Conservation (phyloP, 2,113 vertebrate genomes). For the Leucopsar rothschildi region DNA sequence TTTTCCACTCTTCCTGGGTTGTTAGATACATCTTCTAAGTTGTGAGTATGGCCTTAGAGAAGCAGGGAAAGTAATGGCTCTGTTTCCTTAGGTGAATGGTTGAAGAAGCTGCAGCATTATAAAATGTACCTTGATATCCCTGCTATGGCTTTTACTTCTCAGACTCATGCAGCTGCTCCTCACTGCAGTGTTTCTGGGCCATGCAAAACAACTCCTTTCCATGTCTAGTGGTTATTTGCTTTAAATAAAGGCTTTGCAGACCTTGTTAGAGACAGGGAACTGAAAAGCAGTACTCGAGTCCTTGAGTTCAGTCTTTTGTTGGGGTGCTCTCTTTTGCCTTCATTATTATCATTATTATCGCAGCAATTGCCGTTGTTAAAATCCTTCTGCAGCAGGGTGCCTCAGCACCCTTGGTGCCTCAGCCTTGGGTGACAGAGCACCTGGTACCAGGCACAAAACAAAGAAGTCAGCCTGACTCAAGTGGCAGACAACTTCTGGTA, state of each 20-base stretch:
- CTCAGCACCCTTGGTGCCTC: neutral
- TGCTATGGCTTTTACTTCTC: neutral
- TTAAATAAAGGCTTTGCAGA: neutral
- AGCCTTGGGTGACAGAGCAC: neutral
- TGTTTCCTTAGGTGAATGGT: neutral
- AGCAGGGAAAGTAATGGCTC: neutral
- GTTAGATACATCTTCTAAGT: neutral
- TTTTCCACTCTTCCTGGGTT: neutral
- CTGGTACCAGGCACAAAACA: neutral
- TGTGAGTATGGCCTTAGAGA: neutral
- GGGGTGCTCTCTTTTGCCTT: neutral
- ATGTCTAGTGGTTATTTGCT: neutral
- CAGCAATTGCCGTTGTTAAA: neutral
- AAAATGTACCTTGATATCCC: neutral
- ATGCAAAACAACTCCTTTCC: neutral
- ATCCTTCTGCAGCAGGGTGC: neutral
- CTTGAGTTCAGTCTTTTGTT: slow-evolving; percentile 12
- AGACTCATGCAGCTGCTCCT: neutral
- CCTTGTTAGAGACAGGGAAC: neutral
- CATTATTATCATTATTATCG: neutral
- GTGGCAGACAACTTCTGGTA: neutral
- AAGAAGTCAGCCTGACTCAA: neutral
- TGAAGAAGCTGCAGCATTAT: neutral
- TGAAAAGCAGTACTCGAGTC: neutral
- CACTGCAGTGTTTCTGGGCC: neutral